Base-by-base conservation (phyloP, 2,113 vertebrate genomes). In the Sorex araneus region DNA sequence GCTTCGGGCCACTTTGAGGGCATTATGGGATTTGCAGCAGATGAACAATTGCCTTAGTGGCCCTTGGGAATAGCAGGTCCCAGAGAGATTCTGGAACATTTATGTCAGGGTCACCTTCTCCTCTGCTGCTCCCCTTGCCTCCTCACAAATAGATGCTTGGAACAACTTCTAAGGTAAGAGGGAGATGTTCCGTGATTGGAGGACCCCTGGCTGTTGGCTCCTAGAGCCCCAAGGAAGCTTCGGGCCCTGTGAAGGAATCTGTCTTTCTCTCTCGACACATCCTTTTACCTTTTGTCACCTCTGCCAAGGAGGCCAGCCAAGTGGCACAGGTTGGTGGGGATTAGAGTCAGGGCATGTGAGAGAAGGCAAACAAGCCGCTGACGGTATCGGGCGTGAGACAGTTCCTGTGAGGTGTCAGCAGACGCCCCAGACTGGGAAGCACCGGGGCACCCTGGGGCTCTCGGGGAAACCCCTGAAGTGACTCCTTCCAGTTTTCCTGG, bases 31-130 rank as follows among this genome's bases (percentile, higher is more conserved):
- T 98, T 98, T 97, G 96, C 96, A 93, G 96, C 95, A 97, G 97
- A 98, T 97, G 97, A 97, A 97, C 94, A 30, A 97, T 98, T 98
- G 97, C 97, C 95, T 94, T 96, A 96, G 98, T n/a, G 21, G 96
- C 90, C 34, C 95, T 98, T 98, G 98, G 98, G 97, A 97, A 98
- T 98, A 98, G 95, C 97, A 98, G 98, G 84, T 97, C 96, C 97
- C 84, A 0, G 74, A 92, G 92, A 83, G 88, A 63, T 75, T 91
- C 86, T 91, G 93, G 97, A 97, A 96, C 94, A 96, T 93, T 94
- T 25, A 60, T 89, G 96, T 95, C 87, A 97, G 96, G 97, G 96
- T 95, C 96, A 97, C 97, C 96, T 95, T 94, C 94, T 63, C 95
- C 93, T 91, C 89, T 84, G 74, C 45, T 4, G 91, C 57, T 84